phyloP scores from a whole-genome alignment of 2,113 vertebrate species.

The Glaucomys volans region DNA sequence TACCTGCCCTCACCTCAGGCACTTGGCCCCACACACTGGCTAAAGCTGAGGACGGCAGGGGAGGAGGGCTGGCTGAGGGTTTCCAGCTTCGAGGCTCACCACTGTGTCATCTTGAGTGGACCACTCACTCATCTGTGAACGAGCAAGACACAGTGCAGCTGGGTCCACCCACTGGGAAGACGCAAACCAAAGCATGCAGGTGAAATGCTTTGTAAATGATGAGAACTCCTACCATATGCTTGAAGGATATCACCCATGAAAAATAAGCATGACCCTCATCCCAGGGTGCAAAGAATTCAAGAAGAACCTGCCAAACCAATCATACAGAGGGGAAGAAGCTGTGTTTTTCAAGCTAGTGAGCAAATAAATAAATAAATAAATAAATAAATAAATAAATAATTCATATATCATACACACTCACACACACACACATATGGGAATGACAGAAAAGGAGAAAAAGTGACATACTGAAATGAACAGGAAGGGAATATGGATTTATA shows the following conservation, averaged over 20 bases:
- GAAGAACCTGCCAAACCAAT: neutral
- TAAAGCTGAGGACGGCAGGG: neutral
- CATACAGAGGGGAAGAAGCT: neutral
- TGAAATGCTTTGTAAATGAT: neutral
- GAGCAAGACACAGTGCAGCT: neutral
- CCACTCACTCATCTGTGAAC: neutral
- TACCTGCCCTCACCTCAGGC: no score
- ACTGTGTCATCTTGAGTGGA: neutral
- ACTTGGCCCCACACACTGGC: fast-evolving
- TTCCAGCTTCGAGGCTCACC: neutral
- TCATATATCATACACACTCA: no score
- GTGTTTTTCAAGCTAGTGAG: neutral
- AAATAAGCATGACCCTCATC: neutral
- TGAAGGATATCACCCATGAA: fast-evolving
- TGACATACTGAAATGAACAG: neutral
- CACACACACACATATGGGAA: neutral
- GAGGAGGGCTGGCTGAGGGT: neutral
- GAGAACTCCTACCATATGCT: neutral
- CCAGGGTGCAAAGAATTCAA: neutral
- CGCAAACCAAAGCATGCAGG: neutral
- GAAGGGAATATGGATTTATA: neutral
- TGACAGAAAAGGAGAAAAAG: neutral
- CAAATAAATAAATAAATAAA: neutral
- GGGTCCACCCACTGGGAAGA: neutral
- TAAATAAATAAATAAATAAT: neutral